Evolutionary conservation across 2,797 vertebrate genomes (phyloP).

Genomic region (Podarcis siculus): DNA sequence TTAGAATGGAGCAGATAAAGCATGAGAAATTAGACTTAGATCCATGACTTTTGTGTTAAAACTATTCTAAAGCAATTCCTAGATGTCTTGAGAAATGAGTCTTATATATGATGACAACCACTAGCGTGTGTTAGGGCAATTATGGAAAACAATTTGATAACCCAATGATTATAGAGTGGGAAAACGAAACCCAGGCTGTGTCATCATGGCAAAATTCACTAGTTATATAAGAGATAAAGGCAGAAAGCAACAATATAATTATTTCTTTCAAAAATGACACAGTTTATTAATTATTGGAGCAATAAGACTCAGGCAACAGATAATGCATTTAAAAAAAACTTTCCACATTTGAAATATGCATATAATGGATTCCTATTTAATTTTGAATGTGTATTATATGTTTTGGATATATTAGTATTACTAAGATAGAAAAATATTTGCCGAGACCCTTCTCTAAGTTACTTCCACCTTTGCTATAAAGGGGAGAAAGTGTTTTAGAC

Average conservation of each 20-base stretch:
- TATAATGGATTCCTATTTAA: not conserved
- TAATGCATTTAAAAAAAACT: not conserved
- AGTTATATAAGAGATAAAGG: not conserved
- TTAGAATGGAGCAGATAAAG: not conserved
- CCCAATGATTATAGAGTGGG: not conserved
- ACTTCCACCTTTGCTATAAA: too few relatives aligned
- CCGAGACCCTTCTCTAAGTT: not conserved
- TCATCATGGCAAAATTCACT: not conserved
- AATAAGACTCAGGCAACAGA: not conserved
- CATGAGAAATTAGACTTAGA: not conserved
- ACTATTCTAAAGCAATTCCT: not conserved
- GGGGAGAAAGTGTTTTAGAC: not conserved
- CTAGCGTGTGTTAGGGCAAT: not conserved
- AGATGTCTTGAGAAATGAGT: not conserved
- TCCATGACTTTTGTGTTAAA: not conserved
- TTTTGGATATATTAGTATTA: not conserved
- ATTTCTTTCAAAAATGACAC: not conserved
- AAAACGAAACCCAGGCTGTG: not conserved
- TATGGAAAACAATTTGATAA: not conserved
- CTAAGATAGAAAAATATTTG: not conserved
- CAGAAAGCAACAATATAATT: not conserved
- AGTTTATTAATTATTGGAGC: not conserved
- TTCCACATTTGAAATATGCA: not conserved
- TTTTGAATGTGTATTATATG: not conserved
- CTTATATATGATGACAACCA: not conserved